These are phyloP conservation scores for Macrosiphum euphorbiae DNA, from an alignment of 2,888 invertebrate genomes.

Conservation along the genomic window DNA sequence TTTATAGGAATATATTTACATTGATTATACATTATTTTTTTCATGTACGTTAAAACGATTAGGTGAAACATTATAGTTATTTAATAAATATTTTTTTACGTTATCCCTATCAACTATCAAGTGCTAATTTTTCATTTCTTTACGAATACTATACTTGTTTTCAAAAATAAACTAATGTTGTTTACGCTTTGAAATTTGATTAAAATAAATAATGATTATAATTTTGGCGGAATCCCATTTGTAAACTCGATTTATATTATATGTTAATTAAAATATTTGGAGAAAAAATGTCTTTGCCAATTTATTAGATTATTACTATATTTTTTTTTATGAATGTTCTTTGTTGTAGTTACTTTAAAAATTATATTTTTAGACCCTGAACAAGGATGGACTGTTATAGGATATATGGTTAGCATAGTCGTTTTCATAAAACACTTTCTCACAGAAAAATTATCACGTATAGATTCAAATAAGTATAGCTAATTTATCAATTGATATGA, in stretches of 20 bases:
- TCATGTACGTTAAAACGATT: background rate
- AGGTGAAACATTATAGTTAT: background rate
- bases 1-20: background rate
- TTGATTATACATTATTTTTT: background rate
- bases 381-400: background rate
- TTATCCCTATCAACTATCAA: background rate
- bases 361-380: background rate
- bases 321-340: background rate
- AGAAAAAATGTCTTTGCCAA: background rate
- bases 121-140: background rate
- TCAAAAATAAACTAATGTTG: background rate
- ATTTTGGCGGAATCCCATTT: background rate
- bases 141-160: background rate
- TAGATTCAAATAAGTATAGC: background rate
- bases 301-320: background rate
- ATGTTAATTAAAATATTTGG: slow-evolving; percentile 13
- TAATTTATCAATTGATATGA: background rate
- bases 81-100: background rate
- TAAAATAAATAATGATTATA: background rate
- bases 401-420: background rate
- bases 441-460: background rate
- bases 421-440: background rate
- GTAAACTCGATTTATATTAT: background rate
- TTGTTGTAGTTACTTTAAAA: background rate
- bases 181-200: slow-evolving; percentile 11